Evolutionary conservation across 1,140 invertebrate species (phyloP).

Genomic region (Macrobrachium rosenbergii): DNA sequence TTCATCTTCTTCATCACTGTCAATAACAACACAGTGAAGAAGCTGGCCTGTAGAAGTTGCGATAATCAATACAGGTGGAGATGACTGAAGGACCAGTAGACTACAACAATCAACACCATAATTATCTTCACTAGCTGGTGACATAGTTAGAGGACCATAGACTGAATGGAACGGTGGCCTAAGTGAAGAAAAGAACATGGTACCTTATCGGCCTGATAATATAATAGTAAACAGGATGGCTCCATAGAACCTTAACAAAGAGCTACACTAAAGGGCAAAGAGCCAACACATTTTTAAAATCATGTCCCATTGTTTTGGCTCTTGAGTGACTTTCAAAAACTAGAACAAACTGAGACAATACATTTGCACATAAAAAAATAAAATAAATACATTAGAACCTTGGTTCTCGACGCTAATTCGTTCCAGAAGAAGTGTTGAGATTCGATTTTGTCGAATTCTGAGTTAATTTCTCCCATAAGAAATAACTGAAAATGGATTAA

Average conservation of each 20-base stretch:
- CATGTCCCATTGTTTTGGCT: too few species aligned
- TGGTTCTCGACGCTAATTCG: too few species aligned
- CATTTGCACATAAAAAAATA: too few species aligned
- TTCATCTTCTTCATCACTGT: neutral
- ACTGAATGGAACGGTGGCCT: conserved; percentile 29
- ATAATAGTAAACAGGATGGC: neutral
- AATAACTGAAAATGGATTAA: too few species aligned
- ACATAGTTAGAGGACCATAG: conserved; percentile 39
- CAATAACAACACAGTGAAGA: conserved; percentile 46
- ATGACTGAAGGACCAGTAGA: conserved; percentile 39
- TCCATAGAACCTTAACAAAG: neutral
- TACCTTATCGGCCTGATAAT: neutral
- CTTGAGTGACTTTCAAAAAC: too few species aligned
- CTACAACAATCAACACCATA: conserved; percentile 48
- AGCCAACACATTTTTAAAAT: neutral
- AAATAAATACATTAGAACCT: too few species aligned
- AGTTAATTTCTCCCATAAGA: too few species aligned
- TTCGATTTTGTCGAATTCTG: too few species aligned
- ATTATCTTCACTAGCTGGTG: conserved; percentile 35
- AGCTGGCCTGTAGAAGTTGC: conserved; percentile 39
- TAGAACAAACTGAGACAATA: too few species aligned
- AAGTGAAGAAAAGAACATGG: neutral
- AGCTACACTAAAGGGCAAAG: neutral
- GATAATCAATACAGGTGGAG: conserved; percentile 41
- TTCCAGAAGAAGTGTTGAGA: too few species aligned